Base-by-base conservation (phyloP, 1,140 invertebrate genomes). In the Aporrectodea caliginosa region DNA sequence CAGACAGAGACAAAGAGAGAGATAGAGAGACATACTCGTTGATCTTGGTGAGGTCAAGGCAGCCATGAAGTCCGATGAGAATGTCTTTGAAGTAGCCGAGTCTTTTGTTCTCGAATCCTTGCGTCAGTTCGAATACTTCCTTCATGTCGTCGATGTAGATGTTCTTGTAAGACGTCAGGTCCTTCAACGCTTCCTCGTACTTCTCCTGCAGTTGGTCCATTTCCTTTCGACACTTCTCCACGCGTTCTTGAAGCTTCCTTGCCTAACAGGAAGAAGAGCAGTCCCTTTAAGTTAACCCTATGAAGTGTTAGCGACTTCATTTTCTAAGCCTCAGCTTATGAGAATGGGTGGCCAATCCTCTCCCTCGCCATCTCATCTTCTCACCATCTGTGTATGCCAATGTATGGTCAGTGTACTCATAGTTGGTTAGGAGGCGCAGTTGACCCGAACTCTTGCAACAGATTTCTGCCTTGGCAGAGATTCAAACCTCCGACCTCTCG, bases 11-110 rank as follows among this genome's bases (percentile, higher is more conserved):
- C 27, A 12, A 12, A 79, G 30, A 35, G 31, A 31, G 16, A n/a
- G 29, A 0, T 27, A 81, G 14, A 58, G 22, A 0, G 16, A 78
- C 69, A 71, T 69, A 78, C 69, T 70, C 31, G 69, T 27, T 34
- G 43, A 58, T 58, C 22, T 58, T 58, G 6, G 43, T 27, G 35
- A 98, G 92, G 89, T 98, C 96, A 81, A 98, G 91, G 89, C 94
- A 95, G 87, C 94, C 93, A 85, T 98, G 96, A 85, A 98, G 93
- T 82, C 92, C 92, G 89, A 97, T 98, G 75, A 98, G 91, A 79
- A 94, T 93, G 35, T 96, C 93, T 89, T 98, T 98, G 89, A 98
- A 97, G 90, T 98, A 98, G 79, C 92, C 92, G 80, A 98, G 91
- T 86, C 97, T 90, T 85, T 95, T 93, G 79, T 93, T 93, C 89